Evolutionary conservation across 2,888 invertebrate genomes (phyloP).

Genomic region (Camponotus fellah): DNA sequence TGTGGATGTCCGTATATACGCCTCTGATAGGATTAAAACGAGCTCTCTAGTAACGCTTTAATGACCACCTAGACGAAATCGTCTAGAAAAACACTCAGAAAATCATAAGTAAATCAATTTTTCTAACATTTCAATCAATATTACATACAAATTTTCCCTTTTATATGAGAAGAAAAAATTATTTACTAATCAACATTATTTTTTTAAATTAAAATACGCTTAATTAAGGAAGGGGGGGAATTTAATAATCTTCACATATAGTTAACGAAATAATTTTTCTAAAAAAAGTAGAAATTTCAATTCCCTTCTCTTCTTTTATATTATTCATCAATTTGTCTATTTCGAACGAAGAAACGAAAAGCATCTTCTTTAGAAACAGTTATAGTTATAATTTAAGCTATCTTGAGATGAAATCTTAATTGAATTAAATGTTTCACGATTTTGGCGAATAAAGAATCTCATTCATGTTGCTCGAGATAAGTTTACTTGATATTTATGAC

Average conservation of each 20-base stretch:
- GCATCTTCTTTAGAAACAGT: neutral
- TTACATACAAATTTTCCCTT: neutral
- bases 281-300: neutral
- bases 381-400: neutral
- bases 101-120: neutral
- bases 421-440: slow-evolving; percentile 14
- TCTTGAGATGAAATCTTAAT: neutral
- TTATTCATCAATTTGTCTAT: neutral
- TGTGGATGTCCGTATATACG: slow-evolving; percentile 54
- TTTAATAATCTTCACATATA: neutral
- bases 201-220: neutral
- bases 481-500: slow-evolving; percentile 22
- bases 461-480: slow-evolving; percentile 14
- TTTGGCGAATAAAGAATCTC: neutral
- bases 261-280: neutral
- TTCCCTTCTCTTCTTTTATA: neutral
- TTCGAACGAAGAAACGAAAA: neutral
- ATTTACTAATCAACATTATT: neutral
- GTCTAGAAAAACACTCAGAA: slow-evolving; percentile 10
- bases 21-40: slow-evolving; percentile 41
- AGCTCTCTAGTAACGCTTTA: slow-evolving; percentile 68
- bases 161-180: neutral
- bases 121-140: slow-evolving; percentile 24
- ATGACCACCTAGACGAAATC: slow-evolving; percentile 68
- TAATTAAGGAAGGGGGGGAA: neutral